Evolutionary conservation across 2,888 invertebrate genomes (phyloP), one percentile per base, ranked within the genome.

Genomic region (Drosophila gaucha): DNA sequence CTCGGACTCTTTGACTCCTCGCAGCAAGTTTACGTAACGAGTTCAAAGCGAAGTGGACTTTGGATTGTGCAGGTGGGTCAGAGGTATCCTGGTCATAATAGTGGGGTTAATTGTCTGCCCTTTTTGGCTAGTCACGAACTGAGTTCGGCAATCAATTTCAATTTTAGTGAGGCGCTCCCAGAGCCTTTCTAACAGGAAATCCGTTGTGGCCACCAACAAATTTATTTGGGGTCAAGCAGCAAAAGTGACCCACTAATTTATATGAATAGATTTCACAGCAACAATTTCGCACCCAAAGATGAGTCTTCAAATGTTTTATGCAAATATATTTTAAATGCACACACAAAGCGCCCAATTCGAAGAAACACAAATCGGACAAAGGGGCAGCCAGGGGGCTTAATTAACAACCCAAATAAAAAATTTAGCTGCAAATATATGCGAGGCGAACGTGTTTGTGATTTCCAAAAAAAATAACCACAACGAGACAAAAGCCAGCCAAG

Each of bases 111-210:
- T 82, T 82, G 82, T 78, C 78, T 85, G 82, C 72, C 82, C 82
- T 60, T 74, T 62, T 2, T 35, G 51, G 43, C 12, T 31, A 75
- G 82, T 82, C 82, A 82, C 82, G 82, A 82, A 67, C 51, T 41
- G 35, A 68, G 67, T 74, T 74, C 52, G 60, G 57, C 84, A 66
- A 85, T 85, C 78, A 70, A 85, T 85, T 86, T 77, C 36, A 69
- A 67, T 79, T 69, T 52, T 18, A 20, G 38, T 63, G 43, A 57
- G 41, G 50, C 58, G 55, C 62, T 59, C 52, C 63, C 60, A 74
- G 58, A 73, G 87, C 82, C 82, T 85, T 82, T 82, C 82, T 87
- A 87, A 78, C 82, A 87, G 87, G 82, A 82, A 82, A 80, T 87
- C 86, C 86, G 82, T 62, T 62, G 56, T 16, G 66, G 55, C 38